These are phyloP conservation scores for Archaeoteleia sp. DNA, from an alignment of 2,888 invertebrate genomes.

Conservation along the genomic window DNA sequence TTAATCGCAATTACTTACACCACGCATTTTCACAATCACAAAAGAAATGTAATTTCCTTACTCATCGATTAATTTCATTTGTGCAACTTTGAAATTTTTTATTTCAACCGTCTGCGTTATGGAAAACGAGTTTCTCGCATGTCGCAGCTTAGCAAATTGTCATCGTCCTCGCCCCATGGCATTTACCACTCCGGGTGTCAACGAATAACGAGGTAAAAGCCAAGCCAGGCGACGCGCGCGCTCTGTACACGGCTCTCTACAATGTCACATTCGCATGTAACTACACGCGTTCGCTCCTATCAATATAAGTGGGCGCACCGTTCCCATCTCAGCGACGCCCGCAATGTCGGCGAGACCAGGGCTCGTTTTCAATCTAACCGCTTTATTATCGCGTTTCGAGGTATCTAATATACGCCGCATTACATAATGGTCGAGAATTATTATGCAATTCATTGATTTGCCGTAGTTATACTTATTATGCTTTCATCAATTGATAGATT, in stretches of 20 bases:
- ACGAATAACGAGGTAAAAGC: constrained; percentile 46
- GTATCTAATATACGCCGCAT: constrained; percentile 43
- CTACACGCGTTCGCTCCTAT: constrained; percentile 34
- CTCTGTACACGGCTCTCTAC: constrained; percentile 27
- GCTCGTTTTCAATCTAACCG: constrained; percentile 50
- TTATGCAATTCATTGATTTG: constrained; percentile 44
- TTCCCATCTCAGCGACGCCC: constrained; percentile 28
- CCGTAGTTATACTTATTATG: too few relatives aligned
- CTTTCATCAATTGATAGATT: too few relatives aligned
- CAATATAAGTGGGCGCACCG: constrained; percentile 43
- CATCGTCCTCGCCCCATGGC: constrained; percentile 37
- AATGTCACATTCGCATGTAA: constrained; percentile 39
- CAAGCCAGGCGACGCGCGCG: constrained; percentile 37
- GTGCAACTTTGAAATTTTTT: too few relatives aligned
- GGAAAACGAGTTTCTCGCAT: constrained; percentile 40
- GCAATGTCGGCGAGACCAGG: constrained; percentile 13
- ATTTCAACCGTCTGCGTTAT: constrained; percentile 2
- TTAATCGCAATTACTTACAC: too few relatives aligned
- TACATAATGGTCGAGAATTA: constrained; percentile 25
- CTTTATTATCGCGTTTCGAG: constrained; percentile 52
- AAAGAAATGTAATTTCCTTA: not conserved
- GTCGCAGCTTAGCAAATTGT: constrained; percentile 42
- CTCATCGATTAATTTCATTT: not conserved
- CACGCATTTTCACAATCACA: too few relatives aligned
- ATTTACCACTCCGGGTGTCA: constrained; percentile 41